A percentile compares a stretch with the other conserved stretches of the same genome.
phyloP scores from a whole-genome alignment of 2,888 invertebrate genomes.

The Neoscelio sp. region DNA sequence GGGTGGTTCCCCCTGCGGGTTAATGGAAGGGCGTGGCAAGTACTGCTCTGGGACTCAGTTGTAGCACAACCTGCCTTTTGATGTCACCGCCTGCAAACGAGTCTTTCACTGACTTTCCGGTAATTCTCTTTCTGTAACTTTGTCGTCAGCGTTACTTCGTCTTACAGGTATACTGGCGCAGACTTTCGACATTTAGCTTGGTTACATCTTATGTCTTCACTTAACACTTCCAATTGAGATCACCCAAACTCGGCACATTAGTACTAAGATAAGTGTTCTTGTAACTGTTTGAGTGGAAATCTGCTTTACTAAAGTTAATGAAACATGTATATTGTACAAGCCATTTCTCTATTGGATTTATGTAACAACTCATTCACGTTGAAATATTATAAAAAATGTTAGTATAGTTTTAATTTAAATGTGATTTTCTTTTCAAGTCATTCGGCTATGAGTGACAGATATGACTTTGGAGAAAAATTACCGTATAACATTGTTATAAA shows the following conservation, averaged over 20 bases:
- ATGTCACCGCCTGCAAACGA: conserved; percentile 32
- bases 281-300: conserved; percentile 52
- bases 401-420: too few relatives aligned
- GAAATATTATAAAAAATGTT: too few relatives aligned
- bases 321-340: conserved; percentile 38
- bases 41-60: conserved; percentile 10
- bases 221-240: conserved; percentile 60
- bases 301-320: conserved; percentile 38
- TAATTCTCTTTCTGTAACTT: conserved; percentile 50
- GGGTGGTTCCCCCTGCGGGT: too few relatives aligned
- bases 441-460: too few relatives aligned
- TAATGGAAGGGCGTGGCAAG: conserved; percentile 35
- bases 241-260: conserved; percentile 48
- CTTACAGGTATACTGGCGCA: conserved; percentile 14
- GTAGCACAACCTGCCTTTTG: conserved; percentile 5
- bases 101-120: conserved; percentile 49
- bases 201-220: conserved; percentile 52
- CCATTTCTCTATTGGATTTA: neutral
- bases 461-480: too few relatives aligned
- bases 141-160: conserved; percentile 24
- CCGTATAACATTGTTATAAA: too few relatives aligned
- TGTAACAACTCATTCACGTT: too few relatives aligned
- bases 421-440: too few relatives aligned
- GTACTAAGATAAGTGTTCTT: conserved; percentile 45
- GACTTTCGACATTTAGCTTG: conserved; percentile 49